Evolutionary conservation across 1,140 invertebrate species (phyloP).

Genomic region (Heliconius congener): DNA sequence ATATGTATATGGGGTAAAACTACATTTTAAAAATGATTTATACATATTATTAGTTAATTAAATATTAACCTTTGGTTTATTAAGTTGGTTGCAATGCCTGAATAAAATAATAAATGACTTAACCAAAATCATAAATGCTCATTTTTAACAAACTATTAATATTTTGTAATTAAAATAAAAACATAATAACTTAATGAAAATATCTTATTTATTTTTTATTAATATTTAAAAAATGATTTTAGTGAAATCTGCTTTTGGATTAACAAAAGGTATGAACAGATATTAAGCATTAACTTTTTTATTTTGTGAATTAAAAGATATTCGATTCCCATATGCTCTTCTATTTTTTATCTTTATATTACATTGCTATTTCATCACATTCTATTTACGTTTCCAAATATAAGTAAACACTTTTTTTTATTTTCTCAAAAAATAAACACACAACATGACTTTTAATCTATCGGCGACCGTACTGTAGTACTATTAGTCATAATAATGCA

Average conservation of each 20-base stretch:
- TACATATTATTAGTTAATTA: background rate
- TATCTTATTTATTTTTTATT: background rate
- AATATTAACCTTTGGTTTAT: background rate
- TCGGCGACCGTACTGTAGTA: too few species aligned
- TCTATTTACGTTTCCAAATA: too few species aligned
- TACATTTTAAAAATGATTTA: background rate
- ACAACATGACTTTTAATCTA: too few species aligned
- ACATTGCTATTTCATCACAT: too few species aligned
- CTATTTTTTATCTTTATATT: background rate
- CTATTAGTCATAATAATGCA: too few species aligned
- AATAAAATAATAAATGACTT: background rate
- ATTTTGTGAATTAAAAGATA: slow-evolving; percentile 25
- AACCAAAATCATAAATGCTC: background rate
- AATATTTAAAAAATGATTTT: slow-evolving; percentile 16
- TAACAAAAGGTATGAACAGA: slow-evolving; percentile 33
- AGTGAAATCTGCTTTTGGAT: slow-evolving; percentile 52
- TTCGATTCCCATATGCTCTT: background rate
- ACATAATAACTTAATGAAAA: background rate
- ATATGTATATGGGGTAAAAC: too few species aligned
- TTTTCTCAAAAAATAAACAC: too few species aligned
- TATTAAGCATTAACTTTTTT: background rate
- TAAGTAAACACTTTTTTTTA: too few species aligned
- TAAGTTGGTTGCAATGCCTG: background rate
- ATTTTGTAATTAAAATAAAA: background rate
- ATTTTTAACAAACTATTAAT: background rate